Percentiles rank a stretch among this genome's conserved stretches.
phyloP scores from a whole-genome alignment of 2,797 vertebrate species.

The Phylloscopus collybita region DNA sequence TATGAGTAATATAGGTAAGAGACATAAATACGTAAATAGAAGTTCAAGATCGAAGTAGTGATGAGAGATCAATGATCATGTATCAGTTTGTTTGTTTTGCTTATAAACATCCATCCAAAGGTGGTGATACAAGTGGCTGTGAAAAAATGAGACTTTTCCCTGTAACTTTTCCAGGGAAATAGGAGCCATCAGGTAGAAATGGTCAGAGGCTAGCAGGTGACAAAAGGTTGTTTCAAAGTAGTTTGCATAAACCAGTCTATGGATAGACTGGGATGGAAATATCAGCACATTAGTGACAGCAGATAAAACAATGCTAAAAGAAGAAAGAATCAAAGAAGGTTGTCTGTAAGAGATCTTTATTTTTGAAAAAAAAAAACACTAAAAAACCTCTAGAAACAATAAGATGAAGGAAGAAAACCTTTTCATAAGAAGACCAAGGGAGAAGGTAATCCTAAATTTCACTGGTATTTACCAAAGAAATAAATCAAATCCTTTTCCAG shows the following conservation, averaged over 20 bases:
- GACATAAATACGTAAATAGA: neutral
- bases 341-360: neutral
- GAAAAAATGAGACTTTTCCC: constrained; percentile 9
- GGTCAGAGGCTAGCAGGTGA: neutral
- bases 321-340: neutral
- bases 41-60: neutral
- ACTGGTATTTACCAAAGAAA: neutral
- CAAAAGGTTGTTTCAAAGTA: neutral
- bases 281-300: neutral
- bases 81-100: constrained; percentile 21
- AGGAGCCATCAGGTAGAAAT: neutral
- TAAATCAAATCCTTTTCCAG: neutral
- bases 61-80: neutral
- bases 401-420: neutral
- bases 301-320: neutral
- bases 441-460: neutral
- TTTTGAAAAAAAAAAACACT: neutral
- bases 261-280: neutral
- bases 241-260: neutral
- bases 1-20: neutral
- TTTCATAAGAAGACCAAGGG: neutral
- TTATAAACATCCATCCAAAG: neutral
- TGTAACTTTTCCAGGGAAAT: neutral
- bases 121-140: neutral
- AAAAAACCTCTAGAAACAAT: neutral